Conservation (phyloP, 2,113 vertebrate species). For the Fukomys damarensis region DNA sequence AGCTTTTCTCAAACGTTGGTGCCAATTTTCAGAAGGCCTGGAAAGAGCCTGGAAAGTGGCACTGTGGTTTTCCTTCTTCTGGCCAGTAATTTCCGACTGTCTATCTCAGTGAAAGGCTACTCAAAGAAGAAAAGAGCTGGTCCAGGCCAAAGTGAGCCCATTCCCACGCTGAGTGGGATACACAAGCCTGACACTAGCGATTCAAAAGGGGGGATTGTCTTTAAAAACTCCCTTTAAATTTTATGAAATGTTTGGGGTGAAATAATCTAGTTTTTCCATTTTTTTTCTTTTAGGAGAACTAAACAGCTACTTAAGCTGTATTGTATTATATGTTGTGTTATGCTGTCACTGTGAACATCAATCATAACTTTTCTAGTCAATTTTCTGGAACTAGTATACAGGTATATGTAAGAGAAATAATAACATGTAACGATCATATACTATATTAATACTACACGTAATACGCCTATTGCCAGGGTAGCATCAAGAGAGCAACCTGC, state of each 20-base stretch:
- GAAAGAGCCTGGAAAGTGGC: neutral
- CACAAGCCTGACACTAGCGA: neutral
- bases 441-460: neutral
- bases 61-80: neutral
- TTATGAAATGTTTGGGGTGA: neutral
- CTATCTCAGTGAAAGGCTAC: neutral
- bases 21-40: slow-evolving; percentile 15
- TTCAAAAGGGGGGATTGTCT: neutral
- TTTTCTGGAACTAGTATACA: slow-evolving; percentile 14
- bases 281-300: neutral
- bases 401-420: neutral
- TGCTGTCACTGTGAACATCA: neutral
- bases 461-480: neutral
- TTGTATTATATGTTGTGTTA: neutral
- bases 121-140: neutral
- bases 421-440: neutral
- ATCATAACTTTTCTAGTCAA: neutral
- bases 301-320: neutral
- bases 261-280: neutral
- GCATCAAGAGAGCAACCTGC: neutral
- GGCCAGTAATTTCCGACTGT: neutral
- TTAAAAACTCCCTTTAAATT: neutral
- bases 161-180: neutral
- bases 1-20: neutral
- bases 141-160: neutral